A percentile compares a stretch with the other conserved stretches of the same genome.
Conservation (phyloP, 2,797 vertebrate species). For the Hyperoplus immaculatus region DNA sequence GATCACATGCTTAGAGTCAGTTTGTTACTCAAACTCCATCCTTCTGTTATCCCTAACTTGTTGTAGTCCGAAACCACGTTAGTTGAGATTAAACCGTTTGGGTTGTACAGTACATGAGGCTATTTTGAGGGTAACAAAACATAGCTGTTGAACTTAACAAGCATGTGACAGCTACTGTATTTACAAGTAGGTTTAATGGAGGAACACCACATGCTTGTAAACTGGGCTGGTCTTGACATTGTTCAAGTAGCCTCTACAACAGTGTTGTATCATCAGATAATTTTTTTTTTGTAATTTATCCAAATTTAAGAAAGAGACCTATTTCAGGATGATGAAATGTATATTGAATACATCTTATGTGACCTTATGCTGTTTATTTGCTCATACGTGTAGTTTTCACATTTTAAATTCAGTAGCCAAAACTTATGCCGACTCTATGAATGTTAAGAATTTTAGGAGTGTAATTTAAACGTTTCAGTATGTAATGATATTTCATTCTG, state of each 20-base stretch:
- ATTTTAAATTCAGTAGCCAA: not conserved
- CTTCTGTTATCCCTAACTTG: not conserved
- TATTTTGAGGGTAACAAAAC: not conserved
- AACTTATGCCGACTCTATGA: not conserved
- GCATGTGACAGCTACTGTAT: not conserved
- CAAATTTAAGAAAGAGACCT: not conserved
- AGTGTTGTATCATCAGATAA: not conserved
- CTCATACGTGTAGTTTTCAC: not conserved
- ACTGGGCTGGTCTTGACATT: not conserved
- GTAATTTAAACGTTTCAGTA: not conserved
- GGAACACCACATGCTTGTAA: not conserved
- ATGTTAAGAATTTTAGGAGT: not conserved
- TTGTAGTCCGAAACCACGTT: not conserved
- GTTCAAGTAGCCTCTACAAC: not conserved
- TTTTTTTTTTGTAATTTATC: not conserved
- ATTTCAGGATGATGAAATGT: not conserved
- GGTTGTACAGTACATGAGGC: not conserved
- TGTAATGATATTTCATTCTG: not conserved
- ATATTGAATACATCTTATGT: too few relatives aligned
- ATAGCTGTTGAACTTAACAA: not conserved
- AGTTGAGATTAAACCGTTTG: not conserved
- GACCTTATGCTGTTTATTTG: not conserved
- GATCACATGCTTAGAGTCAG: conserved; percentile 1
- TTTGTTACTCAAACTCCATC: not conserved
- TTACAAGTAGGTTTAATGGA: not conserved